phyloP scores from a whole-genome alignment of 2,113 vertebrate genomes.

The Callopanchax toddi region DNA sequence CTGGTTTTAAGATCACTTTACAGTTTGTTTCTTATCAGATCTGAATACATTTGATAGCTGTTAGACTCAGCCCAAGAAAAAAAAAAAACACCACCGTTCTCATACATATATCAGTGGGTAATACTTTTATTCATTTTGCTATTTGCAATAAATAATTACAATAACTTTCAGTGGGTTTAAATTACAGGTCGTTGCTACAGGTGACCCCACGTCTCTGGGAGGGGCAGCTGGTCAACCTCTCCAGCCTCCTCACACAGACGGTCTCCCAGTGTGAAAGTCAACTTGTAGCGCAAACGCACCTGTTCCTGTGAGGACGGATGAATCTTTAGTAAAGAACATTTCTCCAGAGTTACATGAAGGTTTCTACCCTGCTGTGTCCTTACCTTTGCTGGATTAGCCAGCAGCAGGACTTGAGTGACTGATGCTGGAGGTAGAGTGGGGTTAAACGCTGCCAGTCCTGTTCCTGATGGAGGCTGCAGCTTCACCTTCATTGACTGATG shows the following conservation, averaged over 20 bases:
- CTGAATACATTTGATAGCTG: slow-evolving; percentile 22
- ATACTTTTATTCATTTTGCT: slow-evolving; percentile 28
- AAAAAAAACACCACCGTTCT: no score
- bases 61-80: neutral
- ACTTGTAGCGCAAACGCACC: slow-evolving; percentile 91
- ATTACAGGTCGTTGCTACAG: no score
- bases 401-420: slow-evolving; percentile 95
- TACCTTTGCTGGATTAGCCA: slow-evolving; percentile 93
- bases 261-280: slow-evolving; percentile 89
- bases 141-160: no score
- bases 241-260: slow-evolving; percentile 87
- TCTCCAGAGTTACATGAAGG: no score
- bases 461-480: slow-evolving; percentile 91
- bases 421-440: slow-evolving; percentile 91
- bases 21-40: no score
- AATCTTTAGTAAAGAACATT: no score
- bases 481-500: slow-evolving; percentile 89
- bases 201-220: slow-evolving; percentile 88
- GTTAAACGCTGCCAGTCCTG: slow-evolving; percentile 90
- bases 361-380: no score
- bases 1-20: no score
- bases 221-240: slow-evolving; percentile 94
- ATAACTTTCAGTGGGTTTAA: no score
- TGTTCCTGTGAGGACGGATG: slow-evolving; percentile 84
- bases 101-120: slow-evolving; percentile 14